phyloP scores from a whole-genome alignment of 30 jellyfish, hydroid and myxozoan species.

The Aurelia aurita region DNA sequence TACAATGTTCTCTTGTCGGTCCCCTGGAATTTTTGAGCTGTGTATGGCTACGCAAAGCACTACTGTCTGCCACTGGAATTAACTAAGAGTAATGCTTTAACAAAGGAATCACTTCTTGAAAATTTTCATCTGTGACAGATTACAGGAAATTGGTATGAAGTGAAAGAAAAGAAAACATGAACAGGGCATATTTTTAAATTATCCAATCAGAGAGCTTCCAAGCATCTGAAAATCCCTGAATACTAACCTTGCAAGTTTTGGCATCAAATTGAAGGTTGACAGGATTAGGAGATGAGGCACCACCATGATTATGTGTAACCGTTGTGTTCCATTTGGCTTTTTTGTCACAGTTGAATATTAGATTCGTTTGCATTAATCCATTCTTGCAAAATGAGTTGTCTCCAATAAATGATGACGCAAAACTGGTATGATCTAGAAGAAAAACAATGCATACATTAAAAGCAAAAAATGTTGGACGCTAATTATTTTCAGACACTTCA shows the following conservation, averaged over 20 bases:
- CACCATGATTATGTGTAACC: slow-evolving; percentile 66
- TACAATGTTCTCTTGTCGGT: too few relatives aligned
- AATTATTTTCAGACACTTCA: too few relatives aligned
- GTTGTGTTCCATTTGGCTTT: slow-evolving; percentile 76
- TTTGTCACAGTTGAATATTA: slow-evolving; percentile 62
- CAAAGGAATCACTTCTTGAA: too few relatives aligned
- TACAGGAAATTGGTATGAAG: too few relatives aligned
- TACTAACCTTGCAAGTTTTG: slow-evolving; percentile 66
- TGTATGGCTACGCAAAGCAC: too few relatives aligned
- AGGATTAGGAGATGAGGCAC: slow-evolving; percentile 84
- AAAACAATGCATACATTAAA: not conserved
- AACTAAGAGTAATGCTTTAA: too few relatives aligned
- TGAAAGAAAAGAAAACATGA: not conserved
- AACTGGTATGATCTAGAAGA: slow-evolving; percentile 42
- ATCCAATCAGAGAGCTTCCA: too few relatives aligned
- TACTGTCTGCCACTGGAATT: too few relatives aligned
- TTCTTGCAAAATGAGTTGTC: slow-evolving; percentile 51
- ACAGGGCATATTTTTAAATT: not conserved
- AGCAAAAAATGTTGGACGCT: not conserved
- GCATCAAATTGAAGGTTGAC: slow-evolving; percentile 36
- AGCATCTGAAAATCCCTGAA: too few relatives aligned
- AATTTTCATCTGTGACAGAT: too few relatives aligned
- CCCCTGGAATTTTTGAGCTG: too few relatives aligned
- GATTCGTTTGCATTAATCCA: slow-evolving; percentile 30
- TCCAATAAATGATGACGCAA: slow-evolving; percentile 62